Evolutionary conservation across 2,888 invertebrate species (phyloP).

Genomic region (Scaptomyza cyrtandrae): DNA sequence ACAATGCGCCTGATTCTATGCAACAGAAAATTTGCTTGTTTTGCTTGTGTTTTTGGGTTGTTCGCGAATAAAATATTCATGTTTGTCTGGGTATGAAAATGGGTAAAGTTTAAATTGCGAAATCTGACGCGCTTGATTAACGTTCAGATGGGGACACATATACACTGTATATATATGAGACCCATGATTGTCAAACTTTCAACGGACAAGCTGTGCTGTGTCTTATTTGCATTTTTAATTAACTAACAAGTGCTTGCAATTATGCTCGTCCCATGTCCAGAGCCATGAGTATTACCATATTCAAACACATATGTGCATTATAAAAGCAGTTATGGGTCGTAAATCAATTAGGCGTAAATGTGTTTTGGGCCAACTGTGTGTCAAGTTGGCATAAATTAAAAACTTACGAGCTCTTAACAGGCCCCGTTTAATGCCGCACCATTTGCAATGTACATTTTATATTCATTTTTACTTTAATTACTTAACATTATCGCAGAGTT

Average conservation of each 20-base stretch:
- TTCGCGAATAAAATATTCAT: slow-evolving; percentile 24
- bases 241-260: slow-evolving; percentile 71
- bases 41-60: slow-evolving; percentile 11
- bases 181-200: slow-evolving; percentile 39
- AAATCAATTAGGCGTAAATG: slow-evolving; percentile 64
- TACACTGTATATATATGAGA: not conserved
- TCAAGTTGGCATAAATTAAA: slow-evolving; percentile 37
- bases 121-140: slow-evolving; percentile 65
- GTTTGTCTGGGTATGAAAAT: slow-evolving; percentile 31
- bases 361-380: slow-evolving; percentile 31
- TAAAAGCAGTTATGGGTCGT: slow-evolving; percentile 35
- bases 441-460: slow-evolving; percentile 18
- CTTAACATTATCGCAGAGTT: slow-evolving; percentile 29
- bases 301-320: slow-evolving; percentile 29
- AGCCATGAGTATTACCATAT: slow-evolving; percentile 38
- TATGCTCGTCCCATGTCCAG: slow-evolving; percentile 46
- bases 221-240: slow-evolving; percentile 72
- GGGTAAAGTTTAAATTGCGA: slow-evolving; percentile 58
- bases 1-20: slow-evolving; percentile 9
- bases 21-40: slow-evolving; percentile 28
- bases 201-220: slow-evolving; percentile 29
- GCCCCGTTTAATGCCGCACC: not conserved
- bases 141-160: slow-evolving; percentile 25
- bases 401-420: slow-evolving; percentile 4
- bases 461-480: slow-evolving; percentile 55